phyloP scores from a whole-genome alignment of 2,113 vertebrate genomes.

The Dipodomys spectabilis region DNA sequence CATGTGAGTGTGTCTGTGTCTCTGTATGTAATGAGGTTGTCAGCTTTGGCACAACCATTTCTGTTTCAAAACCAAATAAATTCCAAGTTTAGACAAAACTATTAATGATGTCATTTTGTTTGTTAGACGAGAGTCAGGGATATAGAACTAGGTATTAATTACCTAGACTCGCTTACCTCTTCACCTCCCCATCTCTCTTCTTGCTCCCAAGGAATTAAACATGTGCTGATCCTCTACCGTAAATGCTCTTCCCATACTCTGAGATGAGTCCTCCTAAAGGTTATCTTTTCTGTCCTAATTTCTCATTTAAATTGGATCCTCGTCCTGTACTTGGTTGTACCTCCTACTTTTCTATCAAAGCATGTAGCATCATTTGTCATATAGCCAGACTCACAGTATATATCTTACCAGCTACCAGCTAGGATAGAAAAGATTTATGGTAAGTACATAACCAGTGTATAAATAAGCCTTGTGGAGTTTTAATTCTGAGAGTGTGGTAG shows the following conservation, averaged over 20 bases:
- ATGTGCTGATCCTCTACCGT: neutral
- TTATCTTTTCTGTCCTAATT: neutral
- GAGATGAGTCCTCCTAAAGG: neutral
- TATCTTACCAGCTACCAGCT: neutral
- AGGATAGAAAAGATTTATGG: neutral
- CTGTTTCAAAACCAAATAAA: conserved; percentile 74
- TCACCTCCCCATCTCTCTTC: neutral
- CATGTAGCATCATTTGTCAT: neutral
- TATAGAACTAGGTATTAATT: neutral
- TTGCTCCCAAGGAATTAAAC: neutral
- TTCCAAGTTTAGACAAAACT: conserved; percentile 56
- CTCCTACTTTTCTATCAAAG: conserved; percentile 9
- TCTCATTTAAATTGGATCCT: neutral
- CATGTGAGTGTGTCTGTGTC: neutral
- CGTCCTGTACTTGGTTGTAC: neutral
- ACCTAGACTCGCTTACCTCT: neutral
- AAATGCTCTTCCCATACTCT: neutral
- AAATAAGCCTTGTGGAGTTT: neutral
- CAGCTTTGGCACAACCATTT: conserved; percentile 43
- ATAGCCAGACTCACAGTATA: neutral
- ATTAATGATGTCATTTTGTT: conserved; percentile 55
- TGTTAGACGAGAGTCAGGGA: conserved; percentile 9
- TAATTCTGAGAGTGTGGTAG: neutral
- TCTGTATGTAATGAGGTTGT: neutral
- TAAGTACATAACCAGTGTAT: neutral